Conservation (phyloP, 2,888 invertebrate species). For the Craniophora ligustri region DNA sequence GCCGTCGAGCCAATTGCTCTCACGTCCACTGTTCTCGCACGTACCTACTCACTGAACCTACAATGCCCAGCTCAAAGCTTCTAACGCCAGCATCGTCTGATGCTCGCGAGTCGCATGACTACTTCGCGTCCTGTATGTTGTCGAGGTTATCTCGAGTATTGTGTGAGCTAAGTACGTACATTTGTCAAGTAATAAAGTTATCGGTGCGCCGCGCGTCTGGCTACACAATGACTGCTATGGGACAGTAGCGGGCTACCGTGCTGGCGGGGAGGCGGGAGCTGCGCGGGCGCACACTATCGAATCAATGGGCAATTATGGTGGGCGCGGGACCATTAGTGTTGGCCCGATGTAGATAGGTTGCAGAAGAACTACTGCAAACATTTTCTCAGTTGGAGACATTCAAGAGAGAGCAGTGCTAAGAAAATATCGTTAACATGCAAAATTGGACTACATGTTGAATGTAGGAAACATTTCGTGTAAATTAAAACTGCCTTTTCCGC, state of each 20-base stretch:
- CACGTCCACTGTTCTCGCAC: neutral
- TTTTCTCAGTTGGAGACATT: neutral
- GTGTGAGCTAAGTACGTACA: slow-evolving; percentile 6
- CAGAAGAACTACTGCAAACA: slow-evolving; percentile 20
- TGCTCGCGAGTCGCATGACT: neutral
- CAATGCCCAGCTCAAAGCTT: too few species aligned
- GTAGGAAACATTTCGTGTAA: neutral
- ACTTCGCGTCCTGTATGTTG: neutral
- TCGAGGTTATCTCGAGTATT: slow-evolving; percentile 5
- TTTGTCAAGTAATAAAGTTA: slow-evolving; percentile 38
- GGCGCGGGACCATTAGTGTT: slow-evolving; percentile 39
- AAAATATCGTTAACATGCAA: neutral
- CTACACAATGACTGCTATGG: slow-evolving; percentile 28
- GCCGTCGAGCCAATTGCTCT: slow-evolving; percentile 22
- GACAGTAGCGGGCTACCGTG: slow-evolving; percentile 31
- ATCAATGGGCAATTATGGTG: slow-evolving; percentile 66
- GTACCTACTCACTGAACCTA: too few species aligned
- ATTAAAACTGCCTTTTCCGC: neutral
- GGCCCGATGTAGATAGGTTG: neutral
- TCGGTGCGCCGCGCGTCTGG: slow-evolving; percentile 22
- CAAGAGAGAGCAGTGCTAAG: too few species aligned
- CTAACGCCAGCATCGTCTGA: too few species aligned
- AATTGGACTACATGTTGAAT: neutral
- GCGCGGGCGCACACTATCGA: slow-evolving; percentile 50
- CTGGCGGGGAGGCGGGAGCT: neutral